Evolutionary conservation across 2,113 vertebrate species (phyloP), one percentile per base, ranked within the genome.

Genomic region (Riparia riparia): DNA sequence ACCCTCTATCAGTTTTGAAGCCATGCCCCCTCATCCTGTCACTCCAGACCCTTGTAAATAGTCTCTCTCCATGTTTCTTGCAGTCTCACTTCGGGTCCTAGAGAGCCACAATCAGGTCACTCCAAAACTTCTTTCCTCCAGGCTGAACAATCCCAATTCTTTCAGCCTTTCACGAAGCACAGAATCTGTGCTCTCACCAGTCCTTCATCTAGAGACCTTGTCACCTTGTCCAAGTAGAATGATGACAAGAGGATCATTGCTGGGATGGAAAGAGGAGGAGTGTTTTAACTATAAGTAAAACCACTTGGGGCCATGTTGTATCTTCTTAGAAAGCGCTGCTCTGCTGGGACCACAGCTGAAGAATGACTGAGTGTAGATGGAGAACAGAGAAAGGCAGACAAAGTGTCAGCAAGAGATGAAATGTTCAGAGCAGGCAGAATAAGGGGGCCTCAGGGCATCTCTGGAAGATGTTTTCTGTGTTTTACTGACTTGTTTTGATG

Each of bases 401-500:
- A 80, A 81, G 50, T 18, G 16, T 86, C 76, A 78, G 71, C 29
- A 73, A 71, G 45, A 81, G 71, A 95, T 86, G 56, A 96, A 94
- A 81, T 32, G 45, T 63, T 89, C 54, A 47, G 80, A 74, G 21
- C 13, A 91, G 41, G 89, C 34, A 89, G 83, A 92, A 86, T 44
- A 74, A 86, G 31, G 41, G 26, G 21, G 37, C 89, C 77, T 72
- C 57, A 78, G 77, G 89, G 41, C 71, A 86, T 44, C 88, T 85
- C 18, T 51, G 72, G 81, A 78, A 93, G 77, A 56, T 72, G 56
- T 89, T 93, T 94, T 85, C 61, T 65, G 49, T 94, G 60, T 60
- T 95, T 95, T 78, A 84, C 56, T 82, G 83, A 72, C 77, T 91
- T 93, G 44, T 82, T 94, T 96, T 95, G 89, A 81, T 72, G 51